Base-by-base conservation (phyloP, 2,888 invertebrate species). In the Heteropelma amictum region DNA sequence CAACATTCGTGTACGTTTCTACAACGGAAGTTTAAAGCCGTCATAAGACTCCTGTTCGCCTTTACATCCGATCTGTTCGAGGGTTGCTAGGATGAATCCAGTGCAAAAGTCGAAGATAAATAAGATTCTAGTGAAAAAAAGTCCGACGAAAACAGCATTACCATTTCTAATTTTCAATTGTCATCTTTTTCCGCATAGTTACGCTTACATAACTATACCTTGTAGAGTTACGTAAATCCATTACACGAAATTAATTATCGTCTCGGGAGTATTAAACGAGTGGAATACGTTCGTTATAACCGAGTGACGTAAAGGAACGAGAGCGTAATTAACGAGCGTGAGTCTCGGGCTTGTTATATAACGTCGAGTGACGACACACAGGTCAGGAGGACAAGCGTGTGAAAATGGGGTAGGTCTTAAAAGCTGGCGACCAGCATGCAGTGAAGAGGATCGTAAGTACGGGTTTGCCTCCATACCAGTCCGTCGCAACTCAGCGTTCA, bases 291-390 rank as follows among this genome's bases (percentile, higher is more conserved):
- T 82, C 80, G 82, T 82, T 81, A 79, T 79, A 72, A 74, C 63
- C 64, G 58, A 54, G 65, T 58, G 64, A 72, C 70, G 72, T 69
- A 54, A 58, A 71, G 76, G 76, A 73, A 71, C 72, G 56, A 73
- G 61, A 73, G 71, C 77, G 82, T 84, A 83, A 84, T 84, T 84
- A 83, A 84, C 84, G 80, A 51, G 79, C 78, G 78, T 40, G 53
- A 35, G 72, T 47, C 47, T 53, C 68, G 69, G 42, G 76, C 72
- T 76, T 69, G 73, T 72, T 76, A 76, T 69, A 65, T 54, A 33
- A 68, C 69, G 76, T 54, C 40, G 65, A 30, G 69, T 51, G 73
- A 64, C 54, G 69, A 40, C 54, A 53, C 58, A 54, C 35, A 60
- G 65, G 65, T 70, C 69, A 69, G 64, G 35, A 70, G 72, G 35